A percentile compares a stretch with the other conserved stretches of the same genome.
Evolutionary conservation across 2,888 invertebrate species (phyloP).

Genomic region (Drosophila imparisetae): DNA sequence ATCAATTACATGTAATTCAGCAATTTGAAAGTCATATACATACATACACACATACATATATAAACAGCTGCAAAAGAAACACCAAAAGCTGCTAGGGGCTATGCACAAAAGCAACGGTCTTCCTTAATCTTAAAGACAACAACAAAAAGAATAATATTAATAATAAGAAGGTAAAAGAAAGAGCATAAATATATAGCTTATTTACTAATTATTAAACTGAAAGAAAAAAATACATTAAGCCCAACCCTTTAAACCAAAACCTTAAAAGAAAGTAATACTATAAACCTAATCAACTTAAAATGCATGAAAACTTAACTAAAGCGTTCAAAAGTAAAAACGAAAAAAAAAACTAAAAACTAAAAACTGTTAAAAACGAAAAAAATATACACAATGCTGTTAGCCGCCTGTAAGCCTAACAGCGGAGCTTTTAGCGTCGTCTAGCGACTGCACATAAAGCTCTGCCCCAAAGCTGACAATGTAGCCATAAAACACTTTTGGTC

Average conservation of each 20-base stretch:
- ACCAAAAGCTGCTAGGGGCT: slow-evolving; percentile 58
- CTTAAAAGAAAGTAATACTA: slow-evolving; percentile 28
- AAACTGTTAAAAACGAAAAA: slow-evolving; percentile 4
- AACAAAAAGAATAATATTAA: slow-evolving; percentile 16
- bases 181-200: slow-evolving; percentile 26
- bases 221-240: slow-evolving; percentile 29
- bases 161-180: slow-evolving; percentile 17
- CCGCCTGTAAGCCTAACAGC: slow-evolving; percentile 41
- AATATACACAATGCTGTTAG: slow-evolving; percentile 40
- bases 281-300: slow-evolving; percentile 30
- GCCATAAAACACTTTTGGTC: slow-evolving; percentile 33
- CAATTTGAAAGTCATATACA: slow-evolving; percentile 15
- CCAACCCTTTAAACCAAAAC: slow-evolving; percentile 23
- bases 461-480: slow-evolving; percentile 21
- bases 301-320: slow-evolving; percentile 52
- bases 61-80: slow-evolving; percentile 19
- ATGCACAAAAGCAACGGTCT: slow-evolving; percentile 67
- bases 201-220: slow-evolving; percentile 27
- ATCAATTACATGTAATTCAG: slow-evolving; percentile 41
- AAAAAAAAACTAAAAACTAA: not conserved
- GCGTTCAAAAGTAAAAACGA: slow-evolving; percentile 26
- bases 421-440: slow-evolving; percentile 70
- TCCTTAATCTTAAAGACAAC: slow-evolving; percentile 62
- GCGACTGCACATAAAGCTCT: slow-evolving; percentile 70
- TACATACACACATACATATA: slow-evolving; percentile 4